phyloP scores from a whole-genome alignment of 2,888 invertebrate species.

The Bombylius major region DNA sequence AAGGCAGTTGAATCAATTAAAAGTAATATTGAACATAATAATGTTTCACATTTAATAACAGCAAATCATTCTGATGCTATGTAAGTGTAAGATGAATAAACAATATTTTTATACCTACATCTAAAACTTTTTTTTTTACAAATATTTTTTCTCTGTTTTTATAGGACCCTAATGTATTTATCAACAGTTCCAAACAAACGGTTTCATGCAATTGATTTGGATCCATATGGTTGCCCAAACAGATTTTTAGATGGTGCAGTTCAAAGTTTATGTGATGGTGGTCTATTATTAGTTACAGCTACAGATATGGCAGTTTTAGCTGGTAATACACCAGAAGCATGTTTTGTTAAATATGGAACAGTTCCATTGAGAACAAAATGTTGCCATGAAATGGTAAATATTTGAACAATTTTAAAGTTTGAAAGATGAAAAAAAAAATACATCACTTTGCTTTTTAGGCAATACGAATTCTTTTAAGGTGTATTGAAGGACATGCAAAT shows the following conservation, averaged over 20 bases:
- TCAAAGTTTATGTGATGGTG: constrained; percentile 66
- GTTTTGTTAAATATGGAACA: constrained; percentile 87
- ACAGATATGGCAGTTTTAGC: constrained; percentile 96
- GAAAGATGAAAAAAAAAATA: background rate
- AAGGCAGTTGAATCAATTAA: constrained; percentile 78
- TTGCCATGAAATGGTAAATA: constrained; percentile 84
- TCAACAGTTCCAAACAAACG: constrained; percentile 50
- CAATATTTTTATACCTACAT: background rate
- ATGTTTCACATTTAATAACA: constrained; percentile 58
- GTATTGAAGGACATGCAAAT: constrained; percentile 84
- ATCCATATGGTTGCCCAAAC: constrained; percentile 94
- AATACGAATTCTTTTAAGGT: constrained; percentile 80
- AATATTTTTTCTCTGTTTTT: constrained; percentile 19
- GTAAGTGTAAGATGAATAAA: constrained; percentile 39
- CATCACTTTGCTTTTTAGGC: constrained; percentile 46
- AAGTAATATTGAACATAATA: constrained; percentile 62
- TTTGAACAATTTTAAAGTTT: background rate
- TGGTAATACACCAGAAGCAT: constrained; percentile 91
- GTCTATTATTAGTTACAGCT: constrained; percentile 85
- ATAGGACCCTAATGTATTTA: constrained; percentile 73
- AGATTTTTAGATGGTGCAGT: constrained; percentile 84
- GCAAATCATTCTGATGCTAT: constrained; percentile 78
- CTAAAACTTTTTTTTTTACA: background rate
- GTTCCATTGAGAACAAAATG: constrained; percentile 71
- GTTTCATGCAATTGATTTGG: constrained; percentile 87